Evolutionary conservation across 2,797 vertebrate species (phyloP), one percentile per base, ranked within the genome.

Genomic region (Perodicticus potto): DNA sequence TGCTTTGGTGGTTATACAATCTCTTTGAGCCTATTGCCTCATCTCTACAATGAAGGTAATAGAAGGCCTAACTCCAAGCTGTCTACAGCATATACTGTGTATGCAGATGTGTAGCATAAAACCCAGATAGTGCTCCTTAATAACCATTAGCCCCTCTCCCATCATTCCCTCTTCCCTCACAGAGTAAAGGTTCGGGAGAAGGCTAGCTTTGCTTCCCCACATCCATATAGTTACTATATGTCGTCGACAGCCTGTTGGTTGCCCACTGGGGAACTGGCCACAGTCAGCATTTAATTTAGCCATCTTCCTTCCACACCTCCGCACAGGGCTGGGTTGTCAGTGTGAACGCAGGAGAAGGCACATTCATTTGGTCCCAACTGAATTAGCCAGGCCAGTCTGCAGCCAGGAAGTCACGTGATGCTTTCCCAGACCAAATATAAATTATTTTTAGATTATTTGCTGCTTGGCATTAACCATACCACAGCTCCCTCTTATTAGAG

Each of bases 391-490:
- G 72, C 76, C 82, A 45, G 88, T 93, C 53, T 0, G 91, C 34
- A 17, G 91, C 95, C 27, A 84, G 96, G 89, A 97, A 97, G 81
- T 97, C 97, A 97, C 2, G 22, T 96, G 97, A 67, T 94, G 22
- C 93, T 89, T 97, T 97, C 96, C 96, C 95, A 93, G 89, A 95
- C 97, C 86, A 77, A 95, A 83, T 27, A 93, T 76, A 93, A 93
- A 96, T 96, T 96, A 97, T 93, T 93, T 95, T 96, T 93, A 85
- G 67, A 89, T 96, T 78, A 77, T 87, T 89, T 90, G 19, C 81
- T 94, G 89, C 76, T 95, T 40, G 88, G 80, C 43, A 73, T 95
- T 89, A 91, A 92, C 96, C 86, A 61, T 65, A 61, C 94, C 74
- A 49, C 86, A 77, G 95, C 85, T 90, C 92, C 57, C 77, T 88